Conservation (phyloP, 1,140 invertebrate species). For the Cydia splendana region DNA sequence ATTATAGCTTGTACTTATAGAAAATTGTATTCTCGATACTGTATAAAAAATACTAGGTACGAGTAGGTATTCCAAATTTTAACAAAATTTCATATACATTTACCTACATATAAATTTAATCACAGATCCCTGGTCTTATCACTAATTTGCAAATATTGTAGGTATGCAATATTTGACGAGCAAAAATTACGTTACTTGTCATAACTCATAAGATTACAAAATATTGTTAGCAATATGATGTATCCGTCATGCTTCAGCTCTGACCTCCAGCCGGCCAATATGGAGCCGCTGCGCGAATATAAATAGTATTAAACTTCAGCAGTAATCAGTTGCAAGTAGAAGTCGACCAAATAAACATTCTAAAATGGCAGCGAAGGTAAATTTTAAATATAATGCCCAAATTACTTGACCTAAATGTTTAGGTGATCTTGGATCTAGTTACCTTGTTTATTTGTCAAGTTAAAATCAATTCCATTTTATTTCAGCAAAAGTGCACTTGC, state of each 20-base stretch:
- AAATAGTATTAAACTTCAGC: conserved; percentile 29
- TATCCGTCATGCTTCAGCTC: conserved; percentile 7
- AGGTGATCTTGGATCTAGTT: background rate
- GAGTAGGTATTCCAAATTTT: no score
- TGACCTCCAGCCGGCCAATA: conserved; percentile 1
- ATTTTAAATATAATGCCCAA: background rate
- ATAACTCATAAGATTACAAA: conserved; percentile 17
- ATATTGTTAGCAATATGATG: background rate
- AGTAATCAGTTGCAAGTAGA: conserved; percentile 27
- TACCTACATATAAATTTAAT: no score
- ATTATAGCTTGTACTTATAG: no score
- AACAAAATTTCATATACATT: no score
- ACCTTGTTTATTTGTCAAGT: background rate
- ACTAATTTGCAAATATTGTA: background rate
- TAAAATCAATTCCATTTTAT: background rate
- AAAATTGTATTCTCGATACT: no score
- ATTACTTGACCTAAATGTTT: background rate
- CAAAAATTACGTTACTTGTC: conserved; percentile 8
- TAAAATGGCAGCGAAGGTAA: conserved; percentile 30
- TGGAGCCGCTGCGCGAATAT: background rate
- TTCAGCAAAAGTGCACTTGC: background rate
- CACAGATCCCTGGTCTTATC: background rate
- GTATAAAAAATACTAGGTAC: no score
- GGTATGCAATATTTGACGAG: background rate
- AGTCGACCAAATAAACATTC: conserved; percentile 26